Evolutionary conservation across 1,140 invertebrate species (phyloP).

Genomic region (Drosophila paulistorum): DNA sequence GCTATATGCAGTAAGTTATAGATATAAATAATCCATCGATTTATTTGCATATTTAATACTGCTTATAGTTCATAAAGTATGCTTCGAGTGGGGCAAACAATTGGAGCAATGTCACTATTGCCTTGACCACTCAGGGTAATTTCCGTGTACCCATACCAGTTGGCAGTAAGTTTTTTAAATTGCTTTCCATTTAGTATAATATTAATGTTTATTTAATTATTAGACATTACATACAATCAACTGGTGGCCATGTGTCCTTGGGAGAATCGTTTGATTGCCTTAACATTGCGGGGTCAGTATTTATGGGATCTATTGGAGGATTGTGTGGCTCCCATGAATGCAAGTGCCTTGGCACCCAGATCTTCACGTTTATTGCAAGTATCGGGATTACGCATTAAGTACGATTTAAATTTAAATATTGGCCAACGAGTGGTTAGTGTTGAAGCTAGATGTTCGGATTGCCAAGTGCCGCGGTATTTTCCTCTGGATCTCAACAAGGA

Average conservation of each 20-base stretch:
- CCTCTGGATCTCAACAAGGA: slow-evolving; percentile 83
- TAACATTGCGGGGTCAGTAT: slow-evolving; percentile 86
- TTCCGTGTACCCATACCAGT: slow-evolving; percentile 59
- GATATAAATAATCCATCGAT: not conserved
- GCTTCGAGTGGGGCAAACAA: not conserved
- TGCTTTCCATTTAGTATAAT: not conserved
- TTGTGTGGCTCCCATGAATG: slow-evolving; percentile 83
- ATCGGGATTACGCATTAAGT: slow-evolving; percentile 83
- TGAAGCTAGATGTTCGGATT: slow-evolving; percentile 86
- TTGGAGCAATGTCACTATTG: slow-evolving; percentile 68
- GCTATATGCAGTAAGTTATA: slow-evolving; percentile 83
- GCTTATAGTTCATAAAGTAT: slow-evolving; percentile 56
- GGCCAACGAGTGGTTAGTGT: slow-evolving; percentile 85
- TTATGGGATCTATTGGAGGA: slow-evolving; percentile 86
- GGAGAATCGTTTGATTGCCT: slow-evolving; percentile 87
- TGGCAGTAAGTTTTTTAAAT: slow-evolving; percentile 56
- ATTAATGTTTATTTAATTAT: slow-evolving; percentile 27
- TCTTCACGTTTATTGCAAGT: slow-evolving; percentile 85
- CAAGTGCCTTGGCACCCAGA: slow-evolving; percentile 54
- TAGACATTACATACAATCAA: slow-evolving; percentile 87
- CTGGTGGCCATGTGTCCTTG: slow-evolving; percentile 88
- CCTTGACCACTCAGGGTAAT: slow-evolving; percentile 61
- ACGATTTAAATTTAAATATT: slow-evolving; percentile 83
- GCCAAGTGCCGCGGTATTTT: slow-evolving; percentile 86
- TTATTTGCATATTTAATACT: not conserved